phyloP scores from a whole-genome alignment of 2,888 invertebrate species.

The Ametastegia equiseti region DNA sequence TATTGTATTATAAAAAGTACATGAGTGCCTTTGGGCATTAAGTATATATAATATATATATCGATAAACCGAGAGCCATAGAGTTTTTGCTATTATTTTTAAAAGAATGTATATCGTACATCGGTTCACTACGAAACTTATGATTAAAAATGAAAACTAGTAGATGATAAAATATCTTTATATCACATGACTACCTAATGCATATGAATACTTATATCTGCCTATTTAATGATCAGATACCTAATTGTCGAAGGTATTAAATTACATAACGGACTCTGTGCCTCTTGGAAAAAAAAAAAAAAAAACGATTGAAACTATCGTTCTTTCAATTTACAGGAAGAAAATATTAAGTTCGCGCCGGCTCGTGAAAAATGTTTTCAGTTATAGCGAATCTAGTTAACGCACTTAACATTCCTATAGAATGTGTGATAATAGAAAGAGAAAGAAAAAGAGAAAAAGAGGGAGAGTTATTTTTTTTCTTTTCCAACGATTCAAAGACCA shows the following conservation, averaged over 20 bases:
- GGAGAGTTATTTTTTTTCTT: neutral
- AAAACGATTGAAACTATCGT: slow-evolving; percentile 12
- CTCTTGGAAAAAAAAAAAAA: neutral
- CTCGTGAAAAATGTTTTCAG: slow-evolving; percentile 30
- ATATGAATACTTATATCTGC: too few relatives aligned
- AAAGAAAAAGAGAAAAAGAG: neutral
- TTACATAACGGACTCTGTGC: neutral
- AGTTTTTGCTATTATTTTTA: neutral
- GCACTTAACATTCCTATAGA: slow-evolving; percentile 36
- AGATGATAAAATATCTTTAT: too few relatives aligned
- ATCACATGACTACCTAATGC: too few relatives aligned
- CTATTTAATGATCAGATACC: too few relatives aligned
- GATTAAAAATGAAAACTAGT: too few relatives aligned
- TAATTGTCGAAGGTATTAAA: too few relatives aligned
- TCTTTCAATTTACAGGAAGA: slow-evolving; percentile 41
- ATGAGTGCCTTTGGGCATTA: slow-evolving; percentile 21
- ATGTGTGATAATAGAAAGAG: neutral
- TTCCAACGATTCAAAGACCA: too few relatives aligned
- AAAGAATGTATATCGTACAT: too few relatives aligned
- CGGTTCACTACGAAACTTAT: too few relatives aligned
- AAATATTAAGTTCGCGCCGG: slow-evolving; percentile 44
- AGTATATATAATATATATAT: too few relatives aligned
- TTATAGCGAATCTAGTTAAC: slow-evolving; percentile 9
- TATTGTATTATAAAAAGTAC: slow-evolving; percentile 1
- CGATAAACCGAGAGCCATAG: neutral